Conservation (phyloP, 2,113 vertebrate species). For the Cryptomyrus ogoouensis region DNA sequence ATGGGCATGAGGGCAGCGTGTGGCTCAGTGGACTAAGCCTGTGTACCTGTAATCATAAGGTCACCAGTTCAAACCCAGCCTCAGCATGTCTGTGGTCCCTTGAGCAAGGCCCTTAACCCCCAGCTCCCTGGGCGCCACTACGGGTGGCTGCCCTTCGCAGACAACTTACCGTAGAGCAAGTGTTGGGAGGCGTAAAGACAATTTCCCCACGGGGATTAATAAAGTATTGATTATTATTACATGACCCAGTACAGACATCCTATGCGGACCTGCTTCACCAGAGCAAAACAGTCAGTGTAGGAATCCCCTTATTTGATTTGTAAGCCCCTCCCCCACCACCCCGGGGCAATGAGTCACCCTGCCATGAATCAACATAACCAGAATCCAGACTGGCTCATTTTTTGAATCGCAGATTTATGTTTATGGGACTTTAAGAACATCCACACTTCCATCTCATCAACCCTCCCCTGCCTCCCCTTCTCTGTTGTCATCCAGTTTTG, state of each 20-base stretch:
- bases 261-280: neutral
- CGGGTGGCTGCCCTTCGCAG: too few relatives aligned
- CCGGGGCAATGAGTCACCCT: constrained; percentile 33
- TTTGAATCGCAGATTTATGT: constrained; percentile 20
- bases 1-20: too few relatives aligned
- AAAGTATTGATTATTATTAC: too few relatives aligned
- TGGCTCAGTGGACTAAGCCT: too few relatives aligned
- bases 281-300: neutral
- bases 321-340: neutral
- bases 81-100: too few relatives aligned
- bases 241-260: neutral
- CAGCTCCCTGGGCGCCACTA: too few relatives aligned
- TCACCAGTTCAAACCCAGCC: too few relatives aligned
- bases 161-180: too few relatives aligned
- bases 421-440: neutral
- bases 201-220: too few relatives aligned
- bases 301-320: neutral
- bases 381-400: constrained; percentile 31
- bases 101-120: too few relatives aligned
- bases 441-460: neutral
- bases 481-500: constrained; percentile 5
- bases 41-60: too few relatives aligned
- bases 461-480: neutral
- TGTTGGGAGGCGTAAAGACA: too few relatives aligned
- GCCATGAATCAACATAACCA: constrained; percentile 32